These are phyloP conservation scores for Melopsittacus undulatus DNA, from an alignment of 2,797 vertebrate genomes.

Conservation along the genomic window DNA sequence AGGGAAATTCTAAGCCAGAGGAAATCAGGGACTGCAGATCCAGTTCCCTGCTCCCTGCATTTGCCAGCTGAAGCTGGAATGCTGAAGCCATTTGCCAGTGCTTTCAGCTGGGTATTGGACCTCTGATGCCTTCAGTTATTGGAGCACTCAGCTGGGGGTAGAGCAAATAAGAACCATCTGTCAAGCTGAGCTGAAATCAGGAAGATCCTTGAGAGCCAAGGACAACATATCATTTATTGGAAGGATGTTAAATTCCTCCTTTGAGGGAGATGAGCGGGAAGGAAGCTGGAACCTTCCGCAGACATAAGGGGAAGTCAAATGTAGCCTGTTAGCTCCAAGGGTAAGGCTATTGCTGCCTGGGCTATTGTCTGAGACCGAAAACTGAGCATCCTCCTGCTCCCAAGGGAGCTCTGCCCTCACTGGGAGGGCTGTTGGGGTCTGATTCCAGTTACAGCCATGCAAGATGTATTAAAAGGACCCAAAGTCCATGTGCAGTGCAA, in stretches of 20 bases:
- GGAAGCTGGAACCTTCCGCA: neutral
- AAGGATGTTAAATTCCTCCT: neutral
- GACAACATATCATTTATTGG: neutral
- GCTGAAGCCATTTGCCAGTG: neutral
- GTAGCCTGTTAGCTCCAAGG: neutral
- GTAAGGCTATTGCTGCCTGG: neutral
- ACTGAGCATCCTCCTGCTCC: neutral
- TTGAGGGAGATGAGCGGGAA: neutral
- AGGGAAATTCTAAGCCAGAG: neutral
- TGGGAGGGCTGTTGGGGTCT: neutral
- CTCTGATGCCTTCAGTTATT: neutral
- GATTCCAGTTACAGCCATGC: neutral
- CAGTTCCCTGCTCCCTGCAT: neutral
- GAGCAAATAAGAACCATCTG: slow-evolving; percentile 24
- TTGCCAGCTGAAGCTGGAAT: neutral
- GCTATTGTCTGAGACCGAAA: fast-evolving
- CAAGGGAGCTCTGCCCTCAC: neutral
- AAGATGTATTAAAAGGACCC: neutral
- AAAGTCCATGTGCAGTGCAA: fast-evolving
- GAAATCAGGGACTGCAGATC: neutral
- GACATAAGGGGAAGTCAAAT: neutral
- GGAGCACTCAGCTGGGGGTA: neutral
- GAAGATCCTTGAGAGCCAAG: neutral
- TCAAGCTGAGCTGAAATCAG: neutral
- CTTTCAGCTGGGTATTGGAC: neutral